A percentile compares a stretch with the other conserved stretches of the same genome.
These are phyloP conservation scores for Melanerpes formicivorus DNA, from an alignment of 2,113 vertebrate genomes.

Conservation along the genomic window DNA sequence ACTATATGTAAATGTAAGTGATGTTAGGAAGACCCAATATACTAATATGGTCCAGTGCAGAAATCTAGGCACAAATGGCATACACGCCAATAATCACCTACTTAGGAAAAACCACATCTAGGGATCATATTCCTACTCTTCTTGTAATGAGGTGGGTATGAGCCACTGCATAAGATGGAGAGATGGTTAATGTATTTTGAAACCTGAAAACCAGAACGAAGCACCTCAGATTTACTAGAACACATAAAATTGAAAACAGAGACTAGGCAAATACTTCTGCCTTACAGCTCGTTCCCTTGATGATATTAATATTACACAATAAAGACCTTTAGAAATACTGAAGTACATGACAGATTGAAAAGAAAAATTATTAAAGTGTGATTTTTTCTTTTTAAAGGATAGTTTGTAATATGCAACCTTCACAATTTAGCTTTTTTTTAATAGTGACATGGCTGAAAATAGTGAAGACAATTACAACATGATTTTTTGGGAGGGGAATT, in stretches of 20 bases:
- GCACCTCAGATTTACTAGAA: constrained; percentile 8
- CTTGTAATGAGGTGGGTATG: constrained; percentile 28
- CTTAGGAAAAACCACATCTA: constrained; percentile 64
- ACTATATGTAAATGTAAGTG: not conserved
- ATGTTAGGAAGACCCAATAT: constrained; percentile 15
- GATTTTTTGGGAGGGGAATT: not conserved
- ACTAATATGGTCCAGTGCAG: not conserved
- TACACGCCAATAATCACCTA: constrained; percentile 69
- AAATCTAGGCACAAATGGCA: not conserved
- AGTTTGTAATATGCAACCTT: not conserved
- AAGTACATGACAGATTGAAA: not conserved
- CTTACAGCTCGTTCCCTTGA: not conserved
- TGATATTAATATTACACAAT: not conserved
- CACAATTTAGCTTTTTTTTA: not conserved
- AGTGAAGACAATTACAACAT: not conserved
- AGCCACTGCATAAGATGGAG: constrained; percentile 8
- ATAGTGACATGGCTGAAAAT: fast-evolving
- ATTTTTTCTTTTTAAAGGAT: not conserved
- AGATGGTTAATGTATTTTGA: constrained; percentile 17
- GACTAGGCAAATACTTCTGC: not conserved
- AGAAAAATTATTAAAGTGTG: not conserved
- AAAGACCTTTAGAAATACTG: not conserved
- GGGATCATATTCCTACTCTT: constrained; percentile 58
- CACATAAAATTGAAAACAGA: constrained; percentile 26
- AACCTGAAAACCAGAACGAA: constrained; percentile 42